Evolutionary conservation across 2,888 invertebrate genomes (phyloP), one percentile per base, ranked within the genome.

Genomic region (Drosophila nr. perissopoda): DNA sequence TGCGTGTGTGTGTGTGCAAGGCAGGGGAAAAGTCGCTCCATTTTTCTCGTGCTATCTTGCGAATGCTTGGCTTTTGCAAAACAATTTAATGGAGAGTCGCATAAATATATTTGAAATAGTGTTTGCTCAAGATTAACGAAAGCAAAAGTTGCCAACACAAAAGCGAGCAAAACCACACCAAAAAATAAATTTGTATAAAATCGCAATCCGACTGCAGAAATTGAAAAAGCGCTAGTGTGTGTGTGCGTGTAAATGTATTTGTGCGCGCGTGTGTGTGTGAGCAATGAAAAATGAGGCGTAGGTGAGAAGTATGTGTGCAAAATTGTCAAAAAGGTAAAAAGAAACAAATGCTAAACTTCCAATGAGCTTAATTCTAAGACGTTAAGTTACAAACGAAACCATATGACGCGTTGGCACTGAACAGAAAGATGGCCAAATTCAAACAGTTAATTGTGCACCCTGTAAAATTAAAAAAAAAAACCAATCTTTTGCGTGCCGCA

Each of bases 221-320:
- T 79, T 82, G 75, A 67, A 70, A 61, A 68, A 70, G 61, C 69
- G 53, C 38, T 54, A 29, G 59, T 63, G 68, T 69, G 68, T 49
- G 70, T 71, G 70, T 59, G 51, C 11, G 51, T 11, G 18, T 73
- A 74, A 70, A 59, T 63, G 83, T 88, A 86, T 75, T 67, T 69
- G 70, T 81, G 82, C 70, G 85, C 70, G 82, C 69, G 84, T 46
- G 85, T 82, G 84, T 88, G 83, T 71, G 79, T 81, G 79, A 70
- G 88, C 79, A 74, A 76, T 79, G 82, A 89, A 85, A 85, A 85
- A 89, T 86, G 81, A 89, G 85, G 85, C 85, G 85, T 85, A 85
- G 86, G 78, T 78, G 81, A 78, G 78, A 74, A 86, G 85, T 73
- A 85, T 85, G 77, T 88, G 87, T 87, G 83, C 74, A 82, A 85